Evolutionary conservation across 2,113 vertebrate genomes (phyloP), one percentile per base, ranked within the genome.

Genomic region (Ammodytes dubius): DNA sequence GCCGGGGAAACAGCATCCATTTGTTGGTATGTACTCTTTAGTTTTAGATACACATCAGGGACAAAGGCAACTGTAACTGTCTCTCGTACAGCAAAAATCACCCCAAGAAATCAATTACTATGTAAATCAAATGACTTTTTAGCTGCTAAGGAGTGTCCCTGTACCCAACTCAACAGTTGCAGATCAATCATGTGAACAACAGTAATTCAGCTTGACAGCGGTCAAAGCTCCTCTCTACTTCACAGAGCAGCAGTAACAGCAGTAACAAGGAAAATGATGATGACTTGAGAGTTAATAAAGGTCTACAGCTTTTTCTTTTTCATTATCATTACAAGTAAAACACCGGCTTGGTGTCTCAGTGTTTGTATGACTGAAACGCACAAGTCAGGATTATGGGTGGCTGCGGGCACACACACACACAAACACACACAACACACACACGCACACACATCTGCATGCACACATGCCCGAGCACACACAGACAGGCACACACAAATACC

Each of bases 141-240:
- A 27, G 53, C 74, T 49, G 15, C 19, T 27, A 40, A 83, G 78
- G 66, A 71, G 79, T 67, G 76, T 66, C 76, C 74, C 70, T 68
- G 45, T 6, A 4, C 27, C 52, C 37, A 43, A 69, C 57, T 11
- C 78, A 54, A 43, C 67, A 82, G 78, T 61, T 77, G 72, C 63
- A 82, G 57, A 85, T 91, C 82, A 91, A 78, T 88, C 83, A 81
- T 52, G 73, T 68, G 49, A 77, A 75, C 73, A 78, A 19, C 79
- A 68, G 70, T 72, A 40, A 80, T 88, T 85, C 47, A 56, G 69
- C 65, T 2, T 81, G 84, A 84, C 81, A 76, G 79, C 59, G 5
- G n/a, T 74, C 84, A 73, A 11, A 83, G 79, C 67, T 57, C 49
- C 37, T 73, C 69, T 79, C 56, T 17, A 56, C 71, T 78, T 85